Evolutionary conservation across 2,888 invertebrate species (phyloP).

Genomic region (Cantharis lateralis): DNA sequence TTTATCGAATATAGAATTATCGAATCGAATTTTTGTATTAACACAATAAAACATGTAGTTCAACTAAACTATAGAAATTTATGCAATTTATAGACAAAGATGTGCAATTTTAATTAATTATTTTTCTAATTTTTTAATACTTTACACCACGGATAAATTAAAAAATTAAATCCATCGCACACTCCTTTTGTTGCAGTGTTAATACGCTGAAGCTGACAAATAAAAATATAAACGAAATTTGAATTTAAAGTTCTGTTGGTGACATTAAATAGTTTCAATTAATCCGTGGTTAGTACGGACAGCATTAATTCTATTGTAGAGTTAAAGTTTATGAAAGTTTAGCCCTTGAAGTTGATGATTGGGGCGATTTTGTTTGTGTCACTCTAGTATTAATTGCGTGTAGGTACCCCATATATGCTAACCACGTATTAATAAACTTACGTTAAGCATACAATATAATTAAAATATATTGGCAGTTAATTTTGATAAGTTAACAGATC

Average conservation of each 20-base stretch:
- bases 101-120: not conserved
- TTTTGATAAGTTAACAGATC: not conserved
- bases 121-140: not conserved
- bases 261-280: slow-evolving; percentile 49
- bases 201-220: slow-evolving; percentile 16
- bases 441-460: not conserved
- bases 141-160: slow-evolving; percentile 10
- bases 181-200: slow-evolving; percentile 20
- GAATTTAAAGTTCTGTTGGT: slow-evolving; percentile 46
- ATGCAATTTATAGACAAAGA: not conserved
- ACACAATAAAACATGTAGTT: not conserved
- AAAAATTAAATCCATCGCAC: slow-evolving; percentile 34
- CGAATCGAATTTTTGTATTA: not conserved
- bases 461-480: not conserved
- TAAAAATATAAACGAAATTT: slow-evolving; percentile 28
- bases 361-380: slow-evolving; percentile 18
- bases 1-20: not conserved
- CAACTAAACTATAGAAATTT: not conserved
- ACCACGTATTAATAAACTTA: not conserved
- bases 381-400: slow-evolving; percentile 3
- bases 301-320: slow-evolving; percentile 26
- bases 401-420: not conserved
- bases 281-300: slow-evolving; percentile 37
- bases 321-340: slow-evolving; percentile 23
- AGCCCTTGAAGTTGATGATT: slow-evolving; percentile 12